Evolutionary conservation across 2,113 vertebrate genomes (phyloP).

Genomic region (Corapipo altera): DNA sequence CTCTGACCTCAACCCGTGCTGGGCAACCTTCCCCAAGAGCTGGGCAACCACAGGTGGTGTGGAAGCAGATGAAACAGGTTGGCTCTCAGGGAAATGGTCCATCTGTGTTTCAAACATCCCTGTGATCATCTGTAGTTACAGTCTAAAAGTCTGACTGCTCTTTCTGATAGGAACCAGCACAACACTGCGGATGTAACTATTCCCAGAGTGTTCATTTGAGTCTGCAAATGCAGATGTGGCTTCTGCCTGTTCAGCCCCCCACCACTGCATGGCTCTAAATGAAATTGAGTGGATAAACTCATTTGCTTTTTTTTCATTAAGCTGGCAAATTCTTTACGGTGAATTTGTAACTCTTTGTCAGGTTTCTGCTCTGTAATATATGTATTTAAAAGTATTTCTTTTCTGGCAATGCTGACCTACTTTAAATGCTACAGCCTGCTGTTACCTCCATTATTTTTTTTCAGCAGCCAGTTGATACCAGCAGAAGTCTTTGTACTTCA

Average conservation of each 20-base stretch:
- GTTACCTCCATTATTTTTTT: background rate
- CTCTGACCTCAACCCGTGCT: background rate
- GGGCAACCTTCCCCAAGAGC: background rate
- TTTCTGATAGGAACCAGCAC: accelerated
- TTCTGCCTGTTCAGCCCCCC: accelerated
- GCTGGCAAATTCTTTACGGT: background rate
- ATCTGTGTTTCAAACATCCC: background rate
- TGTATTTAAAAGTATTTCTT: background rate
- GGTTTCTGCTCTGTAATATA: background rate
- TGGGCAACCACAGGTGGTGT: accelerated
- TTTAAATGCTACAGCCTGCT: background rate
- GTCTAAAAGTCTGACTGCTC: background rate
- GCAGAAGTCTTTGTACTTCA: conserved; percentile 30
- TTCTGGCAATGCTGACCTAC: background rate
- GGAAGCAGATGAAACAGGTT: background rate
- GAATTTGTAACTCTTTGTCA: background rate
- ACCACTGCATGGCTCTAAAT: background rate
- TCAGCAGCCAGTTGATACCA: background rate
- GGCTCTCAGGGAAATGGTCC: background rate
- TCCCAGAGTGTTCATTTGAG: accelerated
- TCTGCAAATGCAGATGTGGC: background rate
- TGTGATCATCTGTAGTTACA: background rate
- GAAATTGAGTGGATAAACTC: background rate
- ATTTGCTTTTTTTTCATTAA: background rate
- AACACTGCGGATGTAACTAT: background rate